Evolutionary conservation across 2,888 invertebrate species (phyloP).

Genomic region (Papilio elwesi): DNA sequence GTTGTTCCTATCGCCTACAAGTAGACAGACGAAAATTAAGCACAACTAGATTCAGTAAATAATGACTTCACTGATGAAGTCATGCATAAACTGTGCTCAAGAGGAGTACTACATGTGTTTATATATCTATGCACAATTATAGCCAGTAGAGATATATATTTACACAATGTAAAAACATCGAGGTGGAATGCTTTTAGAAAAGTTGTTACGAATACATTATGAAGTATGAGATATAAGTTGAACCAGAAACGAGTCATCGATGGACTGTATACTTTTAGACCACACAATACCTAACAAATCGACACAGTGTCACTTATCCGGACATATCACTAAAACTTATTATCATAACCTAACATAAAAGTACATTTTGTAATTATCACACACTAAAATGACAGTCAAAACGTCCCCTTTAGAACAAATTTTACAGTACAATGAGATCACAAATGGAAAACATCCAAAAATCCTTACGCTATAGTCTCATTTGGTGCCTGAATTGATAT

Average conservation of each 20-base stretch:
- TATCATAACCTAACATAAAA: conserved; percentile 10
- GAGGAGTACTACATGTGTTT: not conserved
- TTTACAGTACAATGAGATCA: conserved; percentile 62
- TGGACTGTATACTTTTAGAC: conserved; percentile 11
- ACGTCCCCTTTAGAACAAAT: conserved; percentile 46
- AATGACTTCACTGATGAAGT: not conserved
- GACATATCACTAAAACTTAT: conserved; percentile 22
- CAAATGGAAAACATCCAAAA: conserved; percentile 68
- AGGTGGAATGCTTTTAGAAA: conserved; percentile 10
- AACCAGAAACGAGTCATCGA: conserved; percentile 7
- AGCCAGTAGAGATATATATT: not conserved
- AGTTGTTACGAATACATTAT: not conserved
- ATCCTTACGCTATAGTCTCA: conserved; percentile 80
- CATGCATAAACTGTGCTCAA: not conserved
- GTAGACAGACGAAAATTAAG: not conserved
- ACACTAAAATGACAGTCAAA: conserved; percentile 28
- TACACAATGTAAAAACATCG: conserved; percentile 6
- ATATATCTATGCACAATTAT: conserved; percentile 1
- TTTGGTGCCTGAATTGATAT: conserved; percentile 84
- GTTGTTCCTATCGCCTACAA: not conserved
- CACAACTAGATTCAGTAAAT: not conserved
- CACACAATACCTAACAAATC: conserved; percentile 12
- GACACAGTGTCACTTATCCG: not conserved
- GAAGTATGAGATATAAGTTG: not conserved
- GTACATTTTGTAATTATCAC: conserved; percentile 16